These are phyloP conservation scores for Acrocephalus kingi DNA, from an alignment of 2,113 vertebrate species.

Conservation along the genomic window DNA sequence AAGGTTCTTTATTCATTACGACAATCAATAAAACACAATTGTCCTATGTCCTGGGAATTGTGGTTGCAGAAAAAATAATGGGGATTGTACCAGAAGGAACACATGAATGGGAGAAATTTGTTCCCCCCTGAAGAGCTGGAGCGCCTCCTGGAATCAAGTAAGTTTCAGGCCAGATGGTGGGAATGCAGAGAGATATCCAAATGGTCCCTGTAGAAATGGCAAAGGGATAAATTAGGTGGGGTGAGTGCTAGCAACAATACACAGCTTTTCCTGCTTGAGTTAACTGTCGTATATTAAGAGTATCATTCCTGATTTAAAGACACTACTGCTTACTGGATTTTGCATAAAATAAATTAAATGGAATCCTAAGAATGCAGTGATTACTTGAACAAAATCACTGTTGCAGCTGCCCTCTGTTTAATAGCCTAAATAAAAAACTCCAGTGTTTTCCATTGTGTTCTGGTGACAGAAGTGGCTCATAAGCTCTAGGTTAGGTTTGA, in stretches of 20 bases:
- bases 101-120: slow-evolving; percentile 95
- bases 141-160: slow-evolving; percentile 86
- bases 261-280: not conserved
- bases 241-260: not conserved
- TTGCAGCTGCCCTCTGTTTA: not conserved
- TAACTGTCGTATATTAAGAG: not conserved
- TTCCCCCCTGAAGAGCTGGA: slow-evolving; percentile 89
- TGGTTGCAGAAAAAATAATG: slow-evolving; percentile 86
- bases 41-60: slow-evolving; percentile 88
- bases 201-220: not conserved
- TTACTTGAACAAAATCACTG: not conserved
- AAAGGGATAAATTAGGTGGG: not conserved
- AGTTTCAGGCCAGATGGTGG: slow-evolving; percentile 63
- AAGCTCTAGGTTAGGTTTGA: not conserved
- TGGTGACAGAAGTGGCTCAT: not conserved
- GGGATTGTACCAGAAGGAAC: slow-evolving; percentile 90
- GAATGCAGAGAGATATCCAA: not conserved
- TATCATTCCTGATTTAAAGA: not conserved
- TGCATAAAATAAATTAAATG: not conserved
- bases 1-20: slow-evolving; percentile 93
- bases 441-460: not conserved
- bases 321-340: not conserved
- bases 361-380: not conserved
- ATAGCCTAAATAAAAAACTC: not conserved
- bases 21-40: slow-evolving; percentile 93